Conservation (phyloP, 2,888 invertebrate species). For the Junonia oenone region DNA sequence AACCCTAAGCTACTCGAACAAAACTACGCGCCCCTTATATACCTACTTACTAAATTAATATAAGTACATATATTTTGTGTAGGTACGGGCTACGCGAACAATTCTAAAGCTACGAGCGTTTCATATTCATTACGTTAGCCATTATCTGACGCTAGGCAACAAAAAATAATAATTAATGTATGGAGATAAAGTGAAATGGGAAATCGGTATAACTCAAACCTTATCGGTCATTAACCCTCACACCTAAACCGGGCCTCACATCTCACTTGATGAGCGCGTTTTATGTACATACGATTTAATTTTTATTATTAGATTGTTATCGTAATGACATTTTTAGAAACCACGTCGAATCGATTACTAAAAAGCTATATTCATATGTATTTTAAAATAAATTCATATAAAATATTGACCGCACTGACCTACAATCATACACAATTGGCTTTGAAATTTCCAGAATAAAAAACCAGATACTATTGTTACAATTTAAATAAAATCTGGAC, state of each 20-base stretch:
- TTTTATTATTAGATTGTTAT: neutral
- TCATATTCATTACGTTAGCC: neutral
- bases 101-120: neutral
- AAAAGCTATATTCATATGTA: neutral
- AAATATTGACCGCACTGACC: neutral
- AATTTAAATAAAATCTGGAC: conserved; percentile 42
- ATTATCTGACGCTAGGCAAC: neutral
- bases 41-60: no score
- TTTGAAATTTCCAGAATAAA: conserved; percentile 1
- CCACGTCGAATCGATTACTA: neutral
- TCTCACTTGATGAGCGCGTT: conserved; percentile 25
- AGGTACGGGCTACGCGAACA: neutral
- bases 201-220: conserved; percentile 62
- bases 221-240: conserved; percentile 78
- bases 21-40: no score
- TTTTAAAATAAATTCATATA: neutral
- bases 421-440: conserved; percentile 14
- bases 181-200: conserved; percentile 33
- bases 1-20: neutral
- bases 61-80: no score
- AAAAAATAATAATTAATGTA: neutral
- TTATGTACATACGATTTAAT: neutral
- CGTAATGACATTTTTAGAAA: neutral
- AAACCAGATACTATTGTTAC: conserved; percentile 13
- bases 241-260: conserved; percentile 75